phyloP scores from a whole-genome alignment of 2,797 vertebrate species.

The Microctenopoma steveboyesi region DNA sequence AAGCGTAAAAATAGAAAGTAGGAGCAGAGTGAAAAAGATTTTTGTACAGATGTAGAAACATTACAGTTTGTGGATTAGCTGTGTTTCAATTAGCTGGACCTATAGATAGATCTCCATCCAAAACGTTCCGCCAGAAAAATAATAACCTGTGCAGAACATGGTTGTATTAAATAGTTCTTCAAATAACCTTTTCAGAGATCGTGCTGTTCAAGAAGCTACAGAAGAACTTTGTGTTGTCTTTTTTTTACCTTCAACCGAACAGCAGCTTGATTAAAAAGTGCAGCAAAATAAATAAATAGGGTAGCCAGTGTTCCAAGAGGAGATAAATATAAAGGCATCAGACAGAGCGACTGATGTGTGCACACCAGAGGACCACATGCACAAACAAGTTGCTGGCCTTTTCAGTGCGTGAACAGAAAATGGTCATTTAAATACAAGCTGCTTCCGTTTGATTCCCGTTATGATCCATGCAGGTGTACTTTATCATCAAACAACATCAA shows the following conservation, averaged over 20 bases:
- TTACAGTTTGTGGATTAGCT: slow-evolving; percentile 12
- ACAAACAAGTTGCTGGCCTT: slow-evolving; percentile 2
- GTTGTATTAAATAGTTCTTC: neutral
- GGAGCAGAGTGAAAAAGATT: neutral
- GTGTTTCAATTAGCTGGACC: neutral
- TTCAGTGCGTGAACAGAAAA: neutral
- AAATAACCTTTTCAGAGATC: neutral
- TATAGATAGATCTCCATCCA: neutral
- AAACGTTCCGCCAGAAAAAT: neutral
- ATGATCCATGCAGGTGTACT: neutral
- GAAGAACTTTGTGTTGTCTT: neutral
- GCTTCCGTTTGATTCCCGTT: neutral
- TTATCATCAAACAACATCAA: too few relatives aligned
- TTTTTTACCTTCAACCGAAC: neutral
- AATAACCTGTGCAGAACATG: neutral
- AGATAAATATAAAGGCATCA: slow-evolving; percentile 35
- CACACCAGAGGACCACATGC: slow-evolving; percentile 12
- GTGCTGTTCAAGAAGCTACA: slow-evolving; percentile 2
- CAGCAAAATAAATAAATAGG: slow-evolving; percentile 14
- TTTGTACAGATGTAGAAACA: slow-evolving; percentile 2
- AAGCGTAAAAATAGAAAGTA: slow-evolving; percentile 37
- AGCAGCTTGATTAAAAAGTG: slow-evolving; percentile 20
- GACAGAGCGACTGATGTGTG: slow-evolving; percentile 32
- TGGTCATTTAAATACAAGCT: neutral
- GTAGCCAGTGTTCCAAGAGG: slow-evolving; percentile 20